Conservation (phyloP, 2,113 vertebrate species). For the Tauraco erythrolophus region DNA sequence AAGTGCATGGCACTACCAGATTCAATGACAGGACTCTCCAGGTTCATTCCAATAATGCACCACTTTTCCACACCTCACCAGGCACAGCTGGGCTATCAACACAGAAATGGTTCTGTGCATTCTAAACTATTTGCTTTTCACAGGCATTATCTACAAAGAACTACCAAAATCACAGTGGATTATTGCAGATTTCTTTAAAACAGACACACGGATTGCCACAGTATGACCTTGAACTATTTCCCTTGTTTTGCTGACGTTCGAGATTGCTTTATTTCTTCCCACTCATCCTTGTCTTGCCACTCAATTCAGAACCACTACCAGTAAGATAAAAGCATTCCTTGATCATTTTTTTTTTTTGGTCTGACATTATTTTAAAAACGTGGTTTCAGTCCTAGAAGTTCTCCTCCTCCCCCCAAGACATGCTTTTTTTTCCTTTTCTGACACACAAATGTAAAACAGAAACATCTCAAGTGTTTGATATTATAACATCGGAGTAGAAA, state of each 20-base stretch:
- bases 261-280: neutral
- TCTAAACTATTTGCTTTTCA: neutral
- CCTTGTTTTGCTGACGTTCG: neutral
- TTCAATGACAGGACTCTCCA: neutral
- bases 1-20: rapidly evolving
- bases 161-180: neutral
- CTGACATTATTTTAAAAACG: neutral
- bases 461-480: neutral
- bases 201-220: neutral
- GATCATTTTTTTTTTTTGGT: neutral
- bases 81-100: neutral
- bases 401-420: neutral
- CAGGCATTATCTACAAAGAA: neutral
- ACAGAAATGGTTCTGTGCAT: neutral
- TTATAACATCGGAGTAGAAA: neutral
- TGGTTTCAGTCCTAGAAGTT: neutral
- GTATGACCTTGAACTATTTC: neutral
- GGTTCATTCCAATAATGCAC: neutral
- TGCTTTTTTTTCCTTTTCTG: neutral
- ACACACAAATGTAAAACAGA: neutral
- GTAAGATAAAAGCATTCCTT: neutral
- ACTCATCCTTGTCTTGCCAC: neutral
- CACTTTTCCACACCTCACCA: neutral
- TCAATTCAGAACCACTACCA: neutral
- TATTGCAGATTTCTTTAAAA: neutral